These are phyloP conservation scores for Fringilla coelebs DNA, from an alignment of 2,797 vertebrate species.

Conservation along the genomic window DNA sequence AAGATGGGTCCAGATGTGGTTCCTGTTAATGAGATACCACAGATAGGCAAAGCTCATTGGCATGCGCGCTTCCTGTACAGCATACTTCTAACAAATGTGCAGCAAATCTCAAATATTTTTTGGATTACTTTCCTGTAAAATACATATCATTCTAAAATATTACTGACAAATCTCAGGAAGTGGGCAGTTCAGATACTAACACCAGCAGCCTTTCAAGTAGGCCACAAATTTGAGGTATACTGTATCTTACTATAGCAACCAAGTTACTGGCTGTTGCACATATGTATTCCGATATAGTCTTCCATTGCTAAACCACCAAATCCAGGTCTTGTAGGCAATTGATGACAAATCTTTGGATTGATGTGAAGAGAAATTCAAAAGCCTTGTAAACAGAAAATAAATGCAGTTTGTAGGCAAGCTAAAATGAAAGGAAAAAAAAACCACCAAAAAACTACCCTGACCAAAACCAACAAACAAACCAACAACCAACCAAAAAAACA, in stretches of 20 bases:
- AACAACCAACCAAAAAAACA: not conserved
- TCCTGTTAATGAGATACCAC: not conserved
- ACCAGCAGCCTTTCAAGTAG: not conserved
- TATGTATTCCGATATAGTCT: not conserved
- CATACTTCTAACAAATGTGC: not conserved
- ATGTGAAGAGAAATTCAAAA: not conserved
- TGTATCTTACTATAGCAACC: not conserved
- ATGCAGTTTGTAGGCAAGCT: not conserved
- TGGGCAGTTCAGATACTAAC: not conserved
- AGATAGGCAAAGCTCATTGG: not conserved
- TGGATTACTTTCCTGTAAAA: not conserved
- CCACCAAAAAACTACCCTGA: not conserved
- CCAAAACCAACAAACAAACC: not conserved
- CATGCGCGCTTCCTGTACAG: not conserved
- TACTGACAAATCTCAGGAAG: not conserved
- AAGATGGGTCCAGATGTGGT: not conserved
- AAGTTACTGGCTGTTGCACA: not conserved
- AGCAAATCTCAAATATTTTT: not conserved
- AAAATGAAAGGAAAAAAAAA: not conserved
- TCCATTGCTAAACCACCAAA: not conserved
- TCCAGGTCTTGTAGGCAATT: not conserved
- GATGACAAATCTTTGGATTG: not conserved
- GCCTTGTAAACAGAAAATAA: not conserved
- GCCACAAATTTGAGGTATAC: not conserved
- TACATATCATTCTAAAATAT: not conserved